Evolutionary conservation across 2,888 invertebrate genomes (phyloP).

Genomic region (Linhomoeus sp.): DNA sequence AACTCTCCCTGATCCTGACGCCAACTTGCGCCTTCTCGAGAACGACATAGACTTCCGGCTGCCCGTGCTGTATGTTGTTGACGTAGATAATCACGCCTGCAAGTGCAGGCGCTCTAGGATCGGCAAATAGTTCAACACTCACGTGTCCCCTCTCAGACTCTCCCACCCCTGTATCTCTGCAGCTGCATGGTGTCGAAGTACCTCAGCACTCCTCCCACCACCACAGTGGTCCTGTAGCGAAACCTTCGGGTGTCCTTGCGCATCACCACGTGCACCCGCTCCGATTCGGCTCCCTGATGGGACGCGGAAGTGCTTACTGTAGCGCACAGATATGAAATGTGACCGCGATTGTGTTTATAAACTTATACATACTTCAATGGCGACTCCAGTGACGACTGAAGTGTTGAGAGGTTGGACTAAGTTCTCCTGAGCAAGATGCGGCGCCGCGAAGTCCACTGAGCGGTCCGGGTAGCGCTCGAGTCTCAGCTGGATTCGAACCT

Average conservation of each 20-base stretch:
- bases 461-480: conserved; percentile 25
- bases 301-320: no score
- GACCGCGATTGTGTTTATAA: no score
- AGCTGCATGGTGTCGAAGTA: conserved; percentile 25
- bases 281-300: no score
- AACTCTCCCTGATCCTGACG: conserved; percentile 21
- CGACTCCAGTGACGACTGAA: conserved; percentile 19
- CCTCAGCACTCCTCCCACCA: conserved; percentile 19
- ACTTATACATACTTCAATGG: background rate
- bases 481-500: conserved; percentile 18
- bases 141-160: background rate
- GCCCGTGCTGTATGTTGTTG: conserved; percentile 22
- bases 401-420: conserved; percentile 25
- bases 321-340: no score
- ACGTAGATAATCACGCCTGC: conserved; percentile 21
- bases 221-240: conserved; percentile 21
- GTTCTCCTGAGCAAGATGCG: conserved; percentile 16
- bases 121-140: no score
- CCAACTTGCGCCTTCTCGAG: conserved; percentile 22
- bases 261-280: no score
- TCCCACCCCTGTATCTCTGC: conserved; percentile 19
- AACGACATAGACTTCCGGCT: conserved; percentile 24
- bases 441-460: conserved; percentile 16
- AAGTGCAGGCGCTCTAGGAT: background rate
- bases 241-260: conserved; percentile 20